Evolutionary conservation across 2,113 vertebrate species (phyloP), one percentile per base, ranked within the genome.

Genomic region (Seriola rivoliana): DNA sequence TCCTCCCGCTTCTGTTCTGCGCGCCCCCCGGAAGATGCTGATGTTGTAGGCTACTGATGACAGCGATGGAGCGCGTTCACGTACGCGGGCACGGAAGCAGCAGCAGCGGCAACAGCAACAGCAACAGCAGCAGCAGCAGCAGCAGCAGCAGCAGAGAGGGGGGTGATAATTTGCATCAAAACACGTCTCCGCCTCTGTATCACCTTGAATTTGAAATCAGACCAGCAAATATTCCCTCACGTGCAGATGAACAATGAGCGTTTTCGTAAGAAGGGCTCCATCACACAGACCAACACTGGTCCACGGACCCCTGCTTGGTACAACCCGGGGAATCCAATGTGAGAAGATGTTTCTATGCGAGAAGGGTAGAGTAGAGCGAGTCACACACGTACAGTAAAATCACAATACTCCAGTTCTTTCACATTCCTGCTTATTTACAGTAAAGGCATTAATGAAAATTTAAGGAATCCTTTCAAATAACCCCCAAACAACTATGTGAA

Each of bases 11-110:
- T 68, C 65, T 85, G 88, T 70, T 84, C 89, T 72, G 90, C 88
- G 86, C 91, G 69, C 65, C 70, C 85, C 80, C 82, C 75, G 87
- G 89, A 93, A 90, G 91, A 91, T 92, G 91, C 91, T 94, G 91
- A 94, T 93, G 91, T 90, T 91, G 89, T 92, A n/a, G 69, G 69
- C 69, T 71, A 87, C 89, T 91, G 88, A 93, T 92, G 90, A 93
- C 89, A 92, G 88, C 62, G 79, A 82, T 52, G 80, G 75, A n/a
- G 85, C 88, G 86, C 88, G 88, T 74, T 89, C 87, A 46, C 78
- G 85, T 77, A 5, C 78, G 79, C 81, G 81, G 38, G 25, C 74
- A 17, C 90, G 57, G 55, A 75, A 59, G 63, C 63, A 59, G 32
- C 50, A 72, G 60, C n/a, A 80, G 32, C 40, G 63, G 68, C 29